A percentile compares a stretch with the other conserved stretches of the same genome.
These are phyloP conservation scores for Bufo gargarizans DNA, from an alignment of 2,113 vertebrate species.

Conservation along the genomic window DNA sequence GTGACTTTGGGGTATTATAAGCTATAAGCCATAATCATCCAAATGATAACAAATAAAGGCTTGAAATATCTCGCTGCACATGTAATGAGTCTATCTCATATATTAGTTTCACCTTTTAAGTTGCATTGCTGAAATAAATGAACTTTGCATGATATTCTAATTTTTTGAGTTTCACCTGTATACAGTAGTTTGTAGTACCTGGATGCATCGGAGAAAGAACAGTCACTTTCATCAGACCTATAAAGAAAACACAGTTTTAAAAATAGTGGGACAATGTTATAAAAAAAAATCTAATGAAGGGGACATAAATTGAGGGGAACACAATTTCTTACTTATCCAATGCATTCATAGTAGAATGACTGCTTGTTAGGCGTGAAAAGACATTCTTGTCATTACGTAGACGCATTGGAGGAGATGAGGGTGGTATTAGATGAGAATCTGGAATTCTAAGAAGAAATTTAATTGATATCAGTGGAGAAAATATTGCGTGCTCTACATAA, in stretches of 20 bases:
- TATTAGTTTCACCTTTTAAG: too few relatives aligned
- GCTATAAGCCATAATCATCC: too few relatives aligned
- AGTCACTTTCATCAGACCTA: constrained; percentile 99
- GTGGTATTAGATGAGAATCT: constrained; percentile 83
- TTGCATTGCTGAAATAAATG: too few relatives aligned
- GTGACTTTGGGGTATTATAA: too few relatives aligned
- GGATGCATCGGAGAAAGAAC: constrained; percentile 99
- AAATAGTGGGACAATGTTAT: constrained; percentile 58
- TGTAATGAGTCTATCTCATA: too few relatives aligned
- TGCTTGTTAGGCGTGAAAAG: constrained; percentile 96
- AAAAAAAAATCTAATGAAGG: constrained; percentile 57
- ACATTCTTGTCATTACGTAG: constrained; percentile 94
- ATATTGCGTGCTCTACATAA: background rate
- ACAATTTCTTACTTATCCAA: constrained; percentile 90
- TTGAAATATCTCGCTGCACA: too few relatives aligned
- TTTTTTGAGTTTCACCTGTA: too few relatives aligned
- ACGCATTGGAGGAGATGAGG: constrained; percentile 91
- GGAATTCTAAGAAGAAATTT: background rate
- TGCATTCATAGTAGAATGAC: constrained; percentile 90
- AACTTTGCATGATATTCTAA: too few relatives aligned
- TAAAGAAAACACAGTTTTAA: constrained; percentile 90
- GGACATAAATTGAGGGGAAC: constrained; percentile 50
- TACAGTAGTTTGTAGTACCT: constrained; percentile 78
- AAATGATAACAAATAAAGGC: too few relatives aligned
- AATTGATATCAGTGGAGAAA: background rate